These are phyloP conservation scores for Myotis pilosus DNA, from an alignment of 2,797 vertebrate genomes.

Conservation along the genomic window DNA sequence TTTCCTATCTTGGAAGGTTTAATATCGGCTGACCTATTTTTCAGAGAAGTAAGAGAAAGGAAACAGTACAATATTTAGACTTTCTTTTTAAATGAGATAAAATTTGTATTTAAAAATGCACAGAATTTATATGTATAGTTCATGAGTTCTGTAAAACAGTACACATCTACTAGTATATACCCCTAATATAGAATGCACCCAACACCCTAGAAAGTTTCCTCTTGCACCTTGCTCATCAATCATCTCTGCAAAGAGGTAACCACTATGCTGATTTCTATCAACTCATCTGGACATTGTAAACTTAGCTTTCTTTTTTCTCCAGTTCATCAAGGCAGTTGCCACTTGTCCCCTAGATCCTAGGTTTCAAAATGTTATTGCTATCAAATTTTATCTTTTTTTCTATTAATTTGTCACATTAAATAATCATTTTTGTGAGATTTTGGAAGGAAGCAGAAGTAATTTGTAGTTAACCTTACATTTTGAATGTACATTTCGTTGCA, in stretches of 20 bases:
- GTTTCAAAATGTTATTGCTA: neutral
- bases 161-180: neutral
- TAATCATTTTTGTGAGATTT: slow-evolving; percentile 4
- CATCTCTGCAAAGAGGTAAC: neutral
- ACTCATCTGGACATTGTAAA: neutral
- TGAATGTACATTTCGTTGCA: neutral
- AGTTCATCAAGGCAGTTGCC: neutral
- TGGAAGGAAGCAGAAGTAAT: neutral
- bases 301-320: neutral
- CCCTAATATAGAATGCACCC: neutral
- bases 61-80: neutral
- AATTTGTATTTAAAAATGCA: neutral
- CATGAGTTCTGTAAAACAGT: neutral
- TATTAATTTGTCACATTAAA: neutral
- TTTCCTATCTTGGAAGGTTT: neutral
- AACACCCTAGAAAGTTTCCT: neutral
- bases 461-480: neutral
- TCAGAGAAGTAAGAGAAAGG: neutral
- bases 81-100: neutral
- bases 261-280: neutral
- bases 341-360: neutral
- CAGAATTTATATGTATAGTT: neutral
- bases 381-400: neutral
- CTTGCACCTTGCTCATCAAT: neutral
- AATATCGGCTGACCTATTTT: neutral